Evolutionary conservation across 2,113 vertebrate genomes (phyloP).

Genomic region (Apteryx owenii): DNA sequence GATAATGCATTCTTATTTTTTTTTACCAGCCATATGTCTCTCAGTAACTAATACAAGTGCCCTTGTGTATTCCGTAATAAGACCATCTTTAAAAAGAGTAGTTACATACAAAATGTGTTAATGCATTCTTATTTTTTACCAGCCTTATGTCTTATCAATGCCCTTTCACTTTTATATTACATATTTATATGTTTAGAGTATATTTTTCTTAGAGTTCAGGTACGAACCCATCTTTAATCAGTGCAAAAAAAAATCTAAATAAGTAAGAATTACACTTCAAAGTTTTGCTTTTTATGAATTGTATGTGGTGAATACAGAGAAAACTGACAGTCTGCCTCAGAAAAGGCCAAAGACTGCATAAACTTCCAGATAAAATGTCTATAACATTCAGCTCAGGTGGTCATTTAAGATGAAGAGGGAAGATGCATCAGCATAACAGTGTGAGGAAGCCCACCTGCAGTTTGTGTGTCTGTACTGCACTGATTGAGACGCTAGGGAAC

Average conservation of each 20-base stretch:
- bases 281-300: constrained; percentile 20
- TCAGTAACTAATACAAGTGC: background rate
- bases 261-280: constrained; percentile 17
- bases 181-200: background rate
- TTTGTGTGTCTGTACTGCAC: background rate
- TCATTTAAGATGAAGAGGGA: constrained; percentile 64
- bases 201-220: background rate
- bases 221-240: background rate
- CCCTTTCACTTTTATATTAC: background rate
- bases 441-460: constrained; percentile 39
- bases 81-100: background rate
- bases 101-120: background rate
- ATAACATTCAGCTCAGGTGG: constrained; percentile 46
- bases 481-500: constrained; percentile 42
- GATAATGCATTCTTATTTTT: constrained; percentile 7
- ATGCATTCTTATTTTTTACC: background rate
- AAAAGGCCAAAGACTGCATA: constrained; percentile 65
- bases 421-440: constrained; percentile 8
- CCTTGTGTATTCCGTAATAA: background rate
- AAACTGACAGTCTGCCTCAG: background rate
- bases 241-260: background rate
- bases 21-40: background rate
- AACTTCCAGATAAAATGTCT: constrained; percentile 44
- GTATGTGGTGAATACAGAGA: background rate
- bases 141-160: background rate